These are phyloP conservation scores for Synergus laeviventris DNA, from an alignment of 2,888 invertebrate species.

Conservation along the genomic window DNA sequence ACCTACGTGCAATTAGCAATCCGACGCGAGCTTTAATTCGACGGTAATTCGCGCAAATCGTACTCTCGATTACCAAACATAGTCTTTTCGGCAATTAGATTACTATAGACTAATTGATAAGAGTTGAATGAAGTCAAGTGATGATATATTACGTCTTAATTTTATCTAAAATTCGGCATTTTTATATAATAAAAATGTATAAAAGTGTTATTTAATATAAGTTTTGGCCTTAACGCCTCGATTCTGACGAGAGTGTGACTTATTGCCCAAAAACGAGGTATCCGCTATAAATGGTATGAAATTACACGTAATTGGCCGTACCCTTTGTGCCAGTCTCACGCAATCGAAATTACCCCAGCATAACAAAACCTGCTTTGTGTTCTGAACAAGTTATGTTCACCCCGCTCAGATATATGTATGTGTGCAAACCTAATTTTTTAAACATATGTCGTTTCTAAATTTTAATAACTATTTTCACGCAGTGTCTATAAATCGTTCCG, in stretches of 20 bases:
- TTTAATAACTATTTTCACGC: neutral
- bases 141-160: neutral
- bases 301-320: conserved; percentile 64
- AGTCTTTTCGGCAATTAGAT: conserved; percentile 33
- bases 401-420: conserved; percentile 18
- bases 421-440: neutral
- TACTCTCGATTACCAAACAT: conserved; percentile 50
- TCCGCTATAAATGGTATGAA: conserved; percentile 65
- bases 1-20: conserved; percentile 60
- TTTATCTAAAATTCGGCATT: neutral
- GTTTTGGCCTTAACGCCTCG: conserved; percentile 37
- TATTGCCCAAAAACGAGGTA: conserved; percentile 58
- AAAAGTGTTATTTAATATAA: conserved; percentile 18
- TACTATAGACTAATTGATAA: conserved; percentile 12
- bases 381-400: conserved; percentile 18
- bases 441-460: neutral
- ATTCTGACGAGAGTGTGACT: conserved; percentile 54
- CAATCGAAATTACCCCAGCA: conserved; percentile 69
- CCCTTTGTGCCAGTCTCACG: conserved; percentile 66
- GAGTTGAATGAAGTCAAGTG: neutral
- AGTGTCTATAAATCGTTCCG: no score
- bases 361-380: conserved; percentile 50
- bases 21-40: conserved; percentile 65
- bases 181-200: neutral
- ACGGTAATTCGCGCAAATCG: conserved; percentile 69